phyloP scores from a whole-genome alignment of 2,888 invertebrate species.

The Horisme vitalbata region DNA sequence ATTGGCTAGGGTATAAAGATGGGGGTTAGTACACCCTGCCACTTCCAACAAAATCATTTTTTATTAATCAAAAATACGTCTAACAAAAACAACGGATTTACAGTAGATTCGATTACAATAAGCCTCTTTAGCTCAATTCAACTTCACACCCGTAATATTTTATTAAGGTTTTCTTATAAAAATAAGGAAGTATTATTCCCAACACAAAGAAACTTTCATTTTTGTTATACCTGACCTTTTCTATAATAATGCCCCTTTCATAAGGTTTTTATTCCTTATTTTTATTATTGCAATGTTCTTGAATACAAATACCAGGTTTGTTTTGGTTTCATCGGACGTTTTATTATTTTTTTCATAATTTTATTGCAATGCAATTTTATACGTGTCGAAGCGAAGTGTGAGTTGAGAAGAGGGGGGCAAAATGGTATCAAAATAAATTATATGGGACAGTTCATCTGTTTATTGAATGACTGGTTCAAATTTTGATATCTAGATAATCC shows the following conservation, averaged over 20 bases:
- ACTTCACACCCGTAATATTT: constrained; percentile 19
- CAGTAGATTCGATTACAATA: constrained; percentile 9
- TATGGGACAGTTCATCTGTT: too few relatives aligned
- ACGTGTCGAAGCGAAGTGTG: too few relatives aligned
- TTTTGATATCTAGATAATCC: too few relatives aligned
- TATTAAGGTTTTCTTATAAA: constrained; percentile 20
- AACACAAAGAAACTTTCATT: constrained; percentile 21
- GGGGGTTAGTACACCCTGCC: too few relatives aligned
- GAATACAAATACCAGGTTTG: constrained; percentile 53
- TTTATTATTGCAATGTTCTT: constrained; percentile 51
- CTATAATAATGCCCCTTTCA: constrained; percentile 36
- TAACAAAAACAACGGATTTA: constrained; percentile 6
- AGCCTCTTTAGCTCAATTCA: constrained; percentile 12
- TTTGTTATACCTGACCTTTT: constrained; percentile 29
- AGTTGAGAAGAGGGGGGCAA: too few relatives aligned
- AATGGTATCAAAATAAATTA: too few relatives aligned
- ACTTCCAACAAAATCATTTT: too few relatives aligned
- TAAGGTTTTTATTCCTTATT: constrained; percentile 48
- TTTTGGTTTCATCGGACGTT: constrained; percentile 18
- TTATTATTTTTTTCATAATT: neutral
- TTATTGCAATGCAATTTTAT: too few relatives aligned
- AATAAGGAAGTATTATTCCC: constrained; percentile 23
- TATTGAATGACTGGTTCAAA: too few relatives aligned
- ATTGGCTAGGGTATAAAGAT: too few relatives aligned
- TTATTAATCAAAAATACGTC: too few relatives aligned